phyloP scores from a whole-genome alignment of 2,113 vertebrate species.

The Megaleporinus macrocephalus region DNA sequence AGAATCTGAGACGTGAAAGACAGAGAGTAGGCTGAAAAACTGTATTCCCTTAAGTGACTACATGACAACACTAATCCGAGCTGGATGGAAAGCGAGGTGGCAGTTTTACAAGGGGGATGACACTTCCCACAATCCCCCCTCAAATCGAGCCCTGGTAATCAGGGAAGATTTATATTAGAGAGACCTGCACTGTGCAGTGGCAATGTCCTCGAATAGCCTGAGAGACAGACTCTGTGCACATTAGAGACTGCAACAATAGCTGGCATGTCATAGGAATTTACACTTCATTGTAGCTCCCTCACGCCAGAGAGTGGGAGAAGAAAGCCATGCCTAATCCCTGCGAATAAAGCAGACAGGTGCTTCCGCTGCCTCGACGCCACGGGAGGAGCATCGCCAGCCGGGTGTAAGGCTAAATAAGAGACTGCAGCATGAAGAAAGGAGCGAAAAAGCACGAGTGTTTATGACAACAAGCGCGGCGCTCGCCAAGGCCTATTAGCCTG shows the following conservation, averaged over 20 bases:
- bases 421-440: conserved; percentile 16
- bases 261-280: conserved; percentile 47
- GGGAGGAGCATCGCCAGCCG: background rate
- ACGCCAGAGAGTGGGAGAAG: conserved; percentile 24
- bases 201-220: background rate
- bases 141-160: background rate
- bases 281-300: conserved; percentile 34
- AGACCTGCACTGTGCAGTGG: conserved; percentile 2
- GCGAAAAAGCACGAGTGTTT: background rate
- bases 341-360: conserved; percentile 59
- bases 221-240: background rate
- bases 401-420: conserved; percentile 36
- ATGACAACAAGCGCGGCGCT: background rate
- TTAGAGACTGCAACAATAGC: conserved; percentile 31
- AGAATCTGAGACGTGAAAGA: background rate
- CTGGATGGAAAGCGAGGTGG: background rate
- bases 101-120: background rate
- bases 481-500: background rate
- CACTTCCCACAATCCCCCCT: background rate
- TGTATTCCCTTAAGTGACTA: background rate
- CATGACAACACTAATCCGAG: background rate
- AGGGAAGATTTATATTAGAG: conserved; percentile 3
- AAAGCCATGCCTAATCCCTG: conserved; percentile 43
- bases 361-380: conserved; percentile 4
- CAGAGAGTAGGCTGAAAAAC: background rate